Base-by-base conservation (phyloP, 1,140 invertebrate species). In the Colletes latitarsis region DNA sequence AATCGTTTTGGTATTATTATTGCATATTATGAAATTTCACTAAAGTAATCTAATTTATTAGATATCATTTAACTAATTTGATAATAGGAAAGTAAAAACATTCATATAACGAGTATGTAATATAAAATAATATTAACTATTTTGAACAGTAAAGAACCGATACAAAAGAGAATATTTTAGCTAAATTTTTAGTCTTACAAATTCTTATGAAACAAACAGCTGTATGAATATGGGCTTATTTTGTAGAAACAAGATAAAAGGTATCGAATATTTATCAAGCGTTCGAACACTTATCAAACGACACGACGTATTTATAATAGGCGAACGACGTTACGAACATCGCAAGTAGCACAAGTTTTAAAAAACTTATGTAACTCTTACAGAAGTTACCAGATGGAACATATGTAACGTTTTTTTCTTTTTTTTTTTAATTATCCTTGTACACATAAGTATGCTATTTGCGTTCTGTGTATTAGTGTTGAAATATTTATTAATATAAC, bases 401-500 rank as follows among this genome's bases (percentile, higher is more conserved):
- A 57, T 55, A 43, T 64, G 9, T 52, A 68, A 76, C 15, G 14
- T 68, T 30, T 70, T 55, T 58, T 62, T 73, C 3, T 63, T 62
- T 21, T 58, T 62, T 73, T 8, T 63, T 62, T 21, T 12, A 62
- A 64, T 70, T 57, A 70, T 53, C 49, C 17, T 77, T 39, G 19
- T 70, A 68, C 41, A 41, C 41, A 71, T 21, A 73, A 39, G 76
- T 81, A 74, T 58, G 60, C 69, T 71, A 63, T 70, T 52, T 83
- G 58, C 64, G 63, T 58, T 81, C 55, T 72, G 49, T 82, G 74
- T 79, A 75, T 86, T 84, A 83, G 39, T 71, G 41, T 82, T 82
- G 73, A 85, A 85, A 85, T 88, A 72, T 85, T 88, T 88, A 83
- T 85, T 88, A 82, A 85, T 85, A 85, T 80, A 72, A 66, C 73